Percentiles rank a stretch among this genome's conserved stretches.
Evolutionary conservation across 2,113 vertebrate genomes (phyloP).

Genomic region (Zingel zingel): DNA sequence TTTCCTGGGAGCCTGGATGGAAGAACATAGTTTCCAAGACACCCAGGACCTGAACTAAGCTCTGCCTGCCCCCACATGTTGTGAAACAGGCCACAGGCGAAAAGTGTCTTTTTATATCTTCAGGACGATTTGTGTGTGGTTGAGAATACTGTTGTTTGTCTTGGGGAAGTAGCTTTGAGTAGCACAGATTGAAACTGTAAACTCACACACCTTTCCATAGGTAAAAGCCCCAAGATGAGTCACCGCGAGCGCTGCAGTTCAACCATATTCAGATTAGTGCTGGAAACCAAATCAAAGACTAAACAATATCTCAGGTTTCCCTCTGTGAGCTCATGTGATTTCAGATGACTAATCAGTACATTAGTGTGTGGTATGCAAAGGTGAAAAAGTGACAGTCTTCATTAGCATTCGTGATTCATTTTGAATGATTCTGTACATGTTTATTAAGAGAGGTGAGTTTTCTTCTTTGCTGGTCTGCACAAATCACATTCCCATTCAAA

Average conservation of each 20-base stretch:
- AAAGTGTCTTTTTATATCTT: slow-evolving; percentile 3
- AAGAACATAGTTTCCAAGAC: slow-evolving; percentile 25
- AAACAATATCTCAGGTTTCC: slow-evolving; percentile 35
- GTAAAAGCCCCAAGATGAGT: slow-evolving; percentile 45
- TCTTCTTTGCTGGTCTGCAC: background rate
- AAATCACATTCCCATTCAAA: no score
- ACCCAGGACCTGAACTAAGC: background rate
- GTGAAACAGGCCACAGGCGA: background rate
- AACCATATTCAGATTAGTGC: slow-evolving; percentile 6
- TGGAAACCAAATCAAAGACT: slow-evolving; percentile 55
- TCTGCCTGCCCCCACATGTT: slow-evolving; percentile 56
- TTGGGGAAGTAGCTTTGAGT: background rate
- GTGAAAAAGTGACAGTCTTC: background rate
- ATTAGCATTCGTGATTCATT: background rate
- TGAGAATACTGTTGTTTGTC: background rate
- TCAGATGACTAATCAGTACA: slow-evolving; percentile 10
- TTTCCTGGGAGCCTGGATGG: background rate
- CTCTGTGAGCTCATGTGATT: slow-evolving; percentile 4
- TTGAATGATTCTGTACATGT: background rate
- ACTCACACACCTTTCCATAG: slow-evolving; percentile 22
- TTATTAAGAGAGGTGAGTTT: background rate
- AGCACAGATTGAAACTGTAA: background rate
- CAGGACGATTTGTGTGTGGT: slow-evolving; percentile 1
- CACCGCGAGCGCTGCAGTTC: background rate
- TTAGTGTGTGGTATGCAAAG: background rate